phyloP scores from a whole-genome alignment of 2,797 vertebrate species.

The Takifugu rubripes region DNA sequence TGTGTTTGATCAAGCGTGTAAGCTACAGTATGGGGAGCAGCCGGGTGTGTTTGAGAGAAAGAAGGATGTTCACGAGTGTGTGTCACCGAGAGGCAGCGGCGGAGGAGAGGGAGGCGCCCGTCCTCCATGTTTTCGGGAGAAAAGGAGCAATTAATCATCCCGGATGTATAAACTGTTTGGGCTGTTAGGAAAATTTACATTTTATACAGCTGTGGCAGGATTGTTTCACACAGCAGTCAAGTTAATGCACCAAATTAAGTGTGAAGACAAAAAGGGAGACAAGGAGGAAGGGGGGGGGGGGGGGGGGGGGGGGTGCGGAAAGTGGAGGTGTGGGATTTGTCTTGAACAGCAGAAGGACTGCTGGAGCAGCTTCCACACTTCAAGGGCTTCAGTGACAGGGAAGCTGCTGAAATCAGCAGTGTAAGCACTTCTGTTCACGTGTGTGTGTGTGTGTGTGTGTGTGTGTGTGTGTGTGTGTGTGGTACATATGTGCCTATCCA shows the following conservation, averaged over 20 bases:
- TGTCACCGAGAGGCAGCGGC: conserved; percentile 34
- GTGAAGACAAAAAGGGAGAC: conserved; percentile 39
- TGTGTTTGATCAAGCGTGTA: conserved; percentile 58
- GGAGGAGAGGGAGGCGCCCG: conserved; percentile 31
- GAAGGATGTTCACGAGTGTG: conserved; percentile 46
- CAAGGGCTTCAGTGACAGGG: conserved; percentile 72
- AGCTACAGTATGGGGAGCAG: conserved; percentile 42
- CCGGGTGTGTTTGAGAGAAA: conserved; percentile 41
- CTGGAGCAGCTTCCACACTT: conserved; percentile 69
- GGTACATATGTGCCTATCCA: conserved; percentile 51
- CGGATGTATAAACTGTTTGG: conserved; percentile 46
- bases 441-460: conserved; percentile 32
- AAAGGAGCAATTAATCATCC: conserved; percentile 56
- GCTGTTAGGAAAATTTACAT: conserved; percentile 49
- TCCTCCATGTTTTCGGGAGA: conserved; percentile 28
- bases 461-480: conserved; percentile 24
- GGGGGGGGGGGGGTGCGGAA: conserved; percentile 16
- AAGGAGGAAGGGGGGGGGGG: conserved; percentile 32
- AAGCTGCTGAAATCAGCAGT: conserved; percentile 61
- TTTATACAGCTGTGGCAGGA: conserved; percentile 46
- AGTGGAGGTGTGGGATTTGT: conserved; percentile 43
- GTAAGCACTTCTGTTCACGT: conserved; percentile 62
- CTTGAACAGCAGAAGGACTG: conserved; percentile 62
- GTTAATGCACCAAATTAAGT: conserved; percentile 50
- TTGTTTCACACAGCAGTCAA: conserved; percentile 40